Evolutionary conservation across 2,888 invertebrate genomes (phyloP), one percentile per base, ranked within the genome.

Genomic region (Cryptops parisi): DNA sequence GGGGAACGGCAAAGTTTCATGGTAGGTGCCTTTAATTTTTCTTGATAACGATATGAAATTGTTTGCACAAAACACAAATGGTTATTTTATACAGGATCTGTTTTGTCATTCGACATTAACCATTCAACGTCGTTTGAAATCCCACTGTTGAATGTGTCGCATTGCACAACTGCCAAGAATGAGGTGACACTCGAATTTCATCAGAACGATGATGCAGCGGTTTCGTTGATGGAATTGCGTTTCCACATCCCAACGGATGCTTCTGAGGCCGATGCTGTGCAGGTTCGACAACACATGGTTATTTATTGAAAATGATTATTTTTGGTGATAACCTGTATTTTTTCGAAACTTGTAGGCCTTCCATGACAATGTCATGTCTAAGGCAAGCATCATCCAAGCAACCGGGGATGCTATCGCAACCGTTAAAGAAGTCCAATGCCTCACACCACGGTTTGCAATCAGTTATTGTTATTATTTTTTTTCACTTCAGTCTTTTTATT

Each of bases 141-240:
- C 60, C 98, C 98, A 0, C 69, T 99, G 39, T 83, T 84, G 61
- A 84, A 97, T 75, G 97, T 98, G 0, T 93, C 93, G 1, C 93
- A 96, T 63, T 91, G 94, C 63, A 87, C 83, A 5, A 87, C 89
- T 1, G 90, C 91, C 39, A 98, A 98, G 68, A 97, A 96, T 74
- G 98, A 98, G 75, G 93, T 97, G 3, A 93, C 94, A 0, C 73
- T 99, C 54, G 97, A 98, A 68, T 98, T 97, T 67, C 96, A 96
- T 75, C 93, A 87, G 79, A 97, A 97, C 70, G 98, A 99, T 65
- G 98, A 98, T 70, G 93, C 94, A 0, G 87, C 96, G 0, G 90
- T 97, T 0, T 90, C 91, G 57, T 73, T 99, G 54, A 84, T 93
- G 79, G 98, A 99, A 72, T 87, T 98, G 82, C 78, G 98, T 43